phyloP scores from a whole-genome alignment of 2,888 invertebrate species.

The Xestia sexstrigata region DNA sequence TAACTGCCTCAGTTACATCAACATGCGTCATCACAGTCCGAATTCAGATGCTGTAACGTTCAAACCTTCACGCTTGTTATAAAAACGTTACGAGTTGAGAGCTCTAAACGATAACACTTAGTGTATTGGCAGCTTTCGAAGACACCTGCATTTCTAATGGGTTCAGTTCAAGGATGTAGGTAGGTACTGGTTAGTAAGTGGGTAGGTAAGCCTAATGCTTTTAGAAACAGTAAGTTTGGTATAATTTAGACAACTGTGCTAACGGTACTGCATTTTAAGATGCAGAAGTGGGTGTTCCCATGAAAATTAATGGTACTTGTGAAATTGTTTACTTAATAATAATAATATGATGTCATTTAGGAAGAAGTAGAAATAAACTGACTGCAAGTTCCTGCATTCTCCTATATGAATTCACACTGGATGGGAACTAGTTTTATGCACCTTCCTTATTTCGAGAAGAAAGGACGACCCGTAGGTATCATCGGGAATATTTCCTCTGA shows the following conservation, averaged over 20 bases:
- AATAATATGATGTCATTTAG: neutral
- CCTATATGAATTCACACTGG: neutral
- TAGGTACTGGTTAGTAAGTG: neutral
- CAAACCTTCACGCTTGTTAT: constrained; percentile 40
- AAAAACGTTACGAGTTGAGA: constrained; percentile 47
- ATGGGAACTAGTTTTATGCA: neutral
- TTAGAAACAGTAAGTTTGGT: neutral
- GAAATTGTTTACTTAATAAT: too few species aligned
- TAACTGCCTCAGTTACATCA: constrained; percentile 2
- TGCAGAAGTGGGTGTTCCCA: neutral
- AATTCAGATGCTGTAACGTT: constrained; percentile 14
- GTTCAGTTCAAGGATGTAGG: constrained; percentile 7
- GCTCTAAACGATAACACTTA: constrained; percentile 45
- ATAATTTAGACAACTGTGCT: neutral
- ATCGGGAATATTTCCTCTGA: neutral
- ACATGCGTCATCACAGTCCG: constrained; percentile 31
- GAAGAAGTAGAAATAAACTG: neutral
- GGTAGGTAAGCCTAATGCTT: neutral
- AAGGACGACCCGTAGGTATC: neutral
- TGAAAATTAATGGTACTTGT: neutral
- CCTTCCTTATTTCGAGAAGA: neutral
- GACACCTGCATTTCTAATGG: constrained; percentile 35
- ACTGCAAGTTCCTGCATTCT: neutral
- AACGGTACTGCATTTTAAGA: too few species aligned
- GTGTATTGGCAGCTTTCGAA: constrained; percentile 50